These are phyloP conservation scores for Heterohyrax brucei DNA, from an alignment of 2,797 vertebrate genomes.

Conservation along the genomic window DNA sequence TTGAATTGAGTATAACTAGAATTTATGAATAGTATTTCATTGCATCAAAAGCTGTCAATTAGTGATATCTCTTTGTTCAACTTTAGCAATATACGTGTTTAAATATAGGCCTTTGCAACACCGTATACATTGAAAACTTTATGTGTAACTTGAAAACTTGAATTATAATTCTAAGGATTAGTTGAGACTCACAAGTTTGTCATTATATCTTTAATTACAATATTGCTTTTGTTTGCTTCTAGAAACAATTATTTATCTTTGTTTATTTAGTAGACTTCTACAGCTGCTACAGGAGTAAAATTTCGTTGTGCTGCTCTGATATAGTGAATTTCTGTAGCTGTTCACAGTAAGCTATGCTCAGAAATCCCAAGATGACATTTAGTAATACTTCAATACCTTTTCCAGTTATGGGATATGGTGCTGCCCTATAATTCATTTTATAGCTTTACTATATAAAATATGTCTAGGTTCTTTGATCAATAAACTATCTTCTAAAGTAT, in stretches of 20 bases:
- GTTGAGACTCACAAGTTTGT: background rate
- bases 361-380: constrained; percentile 1
- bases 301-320: constrained; percentile 36
- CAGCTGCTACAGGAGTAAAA: constrained; percentile 64
- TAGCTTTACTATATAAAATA: constrained; percentile 74
- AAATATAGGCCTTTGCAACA: background rate
- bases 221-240: constrained; percentile 15
- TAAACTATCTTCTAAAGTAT: constrained; percentile 79
- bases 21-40: constrained; percentile 21
- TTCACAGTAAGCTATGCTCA: background rate
- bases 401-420: background rate
- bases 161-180: constrained; percentile 15
- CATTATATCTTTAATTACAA: constrained; percentile 22
- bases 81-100: background rate
- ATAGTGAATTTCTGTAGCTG: background rate
- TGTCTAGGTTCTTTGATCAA: constrained; percentile 77
- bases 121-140: background rate
- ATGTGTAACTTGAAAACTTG: background rate
- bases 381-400: constrained; percentile 57
- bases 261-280: constrained; percentile 64
- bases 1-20: constrained; percentile 61
- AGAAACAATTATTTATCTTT: constrained; percentile 67
- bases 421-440: constrained; percentile 11
- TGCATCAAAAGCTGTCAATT: constrained; percentile 1
- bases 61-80: constrained; percentile 2